phyloP scores from a whole-genome alignment of 2,888 invertebrate genomes.

The Xylota segnis region DNA sequence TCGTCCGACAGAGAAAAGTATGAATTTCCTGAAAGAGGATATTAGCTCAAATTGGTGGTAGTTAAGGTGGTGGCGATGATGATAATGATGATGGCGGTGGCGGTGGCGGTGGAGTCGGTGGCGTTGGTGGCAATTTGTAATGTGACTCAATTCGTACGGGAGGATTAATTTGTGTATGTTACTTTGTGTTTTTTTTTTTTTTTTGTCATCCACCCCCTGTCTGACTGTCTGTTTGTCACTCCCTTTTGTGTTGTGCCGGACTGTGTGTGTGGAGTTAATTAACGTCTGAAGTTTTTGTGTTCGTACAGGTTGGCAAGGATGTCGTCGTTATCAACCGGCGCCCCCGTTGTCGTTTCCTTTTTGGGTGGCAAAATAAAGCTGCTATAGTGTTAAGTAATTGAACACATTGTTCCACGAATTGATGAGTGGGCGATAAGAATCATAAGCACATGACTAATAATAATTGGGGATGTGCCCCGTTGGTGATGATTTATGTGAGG shows the following conservation, averaged over 20 bases:
- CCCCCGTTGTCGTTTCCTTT: background rate
- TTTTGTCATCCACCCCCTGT: background rate
- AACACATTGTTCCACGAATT: conserved; percentile 43
- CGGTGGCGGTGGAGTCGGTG: conserved; percentile 34
- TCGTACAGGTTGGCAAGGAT: conserved; percentile 4
- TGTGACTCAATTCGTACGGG: conserved; percentile 65
- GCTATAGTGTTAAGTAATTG: conserved; percentile 48
- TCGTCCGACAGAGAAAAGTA: conserved; percentile 71
- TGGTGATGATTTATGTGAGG: conserved; percentile 31
- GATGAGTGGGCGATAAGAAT: conserved; percentile 36
- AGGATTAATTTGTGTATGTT: conserved; percentile 56
- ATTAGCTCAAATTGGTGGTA: conserved; percentile 71
- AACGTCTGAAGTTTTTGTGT: conserved; percentile 31
- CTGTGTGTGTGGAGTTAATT: conserved; percentile 37
- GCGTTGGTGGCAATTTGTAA: conserved; percentile 63
- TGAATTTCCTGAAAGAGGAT: conserved; percentile 74
- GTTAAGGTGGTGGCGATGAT: conserved; percentile 60
- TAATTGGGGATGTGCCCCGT: conserved; percentile 43
- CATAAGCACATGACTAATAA: conserved; percentile 41
- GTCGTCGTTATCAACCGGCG: background rate
- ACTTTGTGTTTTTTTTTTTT: background rate
- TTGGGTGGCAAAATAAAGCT: conserved; percentile 2
- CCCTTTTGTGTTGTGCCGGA: conserved; percentile 12
- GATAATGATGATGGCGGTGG: conserved; percentile 50
- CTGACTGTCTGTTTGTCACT: conserved; percentile 13